Evolutionary conservation across 2,113 vertebrate species (phyloP).

Genomic region (Chloebia gouldiae): DNA sequence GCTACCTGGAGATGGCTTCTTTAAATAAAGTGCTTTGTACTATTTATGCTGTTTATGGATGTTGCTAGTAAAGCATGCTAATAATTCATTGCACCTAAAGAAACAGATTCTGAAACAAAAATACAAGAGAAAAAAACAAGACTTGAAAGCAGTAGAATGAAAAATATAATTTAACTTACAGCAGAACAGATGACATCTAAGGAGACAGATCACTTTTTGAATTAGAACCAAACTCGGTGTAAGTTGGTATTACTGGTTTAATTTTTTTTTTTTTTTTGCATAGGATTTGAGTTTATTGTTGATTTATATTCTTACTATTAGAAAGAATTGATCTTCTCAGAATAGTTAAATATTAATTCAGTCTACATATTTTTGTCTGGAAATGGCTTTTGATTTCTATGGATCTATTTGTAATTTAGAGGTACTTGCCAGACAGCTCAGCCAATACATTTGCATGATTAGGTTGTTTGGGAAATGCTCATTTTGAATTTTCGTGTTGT

Average conservation of each 20-base stretch:
- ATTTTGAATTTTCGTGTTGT: not conserved
- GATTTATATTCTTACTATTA: not conserved
- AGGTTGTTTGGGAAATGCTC: not conserved
- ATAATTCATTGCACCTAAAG: not conserved
- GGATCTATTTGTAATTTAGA: not conserved
- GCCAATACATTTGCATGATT: not conserved
- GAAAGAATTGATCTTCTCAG: not conserved
- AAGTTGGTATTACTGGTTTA: not conserved
- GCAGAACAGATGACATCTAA: not conserved
- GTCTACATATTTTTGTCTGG: conserved; percentile 4
- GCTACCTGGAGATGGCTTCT: not conserved
- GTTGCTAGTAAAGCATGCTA: not conserved
- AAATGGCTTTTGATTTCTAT: conserved; percentile 11
- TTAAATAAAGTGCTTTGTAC: not conserved
- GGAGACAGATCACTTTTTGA: not conserved
- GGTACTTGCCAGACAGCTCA: not conserved
- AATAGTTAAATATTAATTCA: not conserved
- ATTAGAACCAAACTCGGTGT: not conserved
- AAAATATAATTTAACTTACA: not conserved
- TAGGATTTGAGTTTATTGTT: not conserved
- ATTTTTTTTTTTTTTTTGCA: not conserved
- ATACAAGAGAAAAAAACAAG: not conserved
- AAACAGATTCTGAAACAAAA: not conserved
- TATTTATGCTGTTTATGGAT: not conserved
- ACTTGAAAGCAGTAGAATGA: not conserved